These are phyloP conservation scores for Acrocephalus arundinaceus DNA, from an alignment of 2,113 vertebrate genomes.

Conservation along the genomic window DNA sequence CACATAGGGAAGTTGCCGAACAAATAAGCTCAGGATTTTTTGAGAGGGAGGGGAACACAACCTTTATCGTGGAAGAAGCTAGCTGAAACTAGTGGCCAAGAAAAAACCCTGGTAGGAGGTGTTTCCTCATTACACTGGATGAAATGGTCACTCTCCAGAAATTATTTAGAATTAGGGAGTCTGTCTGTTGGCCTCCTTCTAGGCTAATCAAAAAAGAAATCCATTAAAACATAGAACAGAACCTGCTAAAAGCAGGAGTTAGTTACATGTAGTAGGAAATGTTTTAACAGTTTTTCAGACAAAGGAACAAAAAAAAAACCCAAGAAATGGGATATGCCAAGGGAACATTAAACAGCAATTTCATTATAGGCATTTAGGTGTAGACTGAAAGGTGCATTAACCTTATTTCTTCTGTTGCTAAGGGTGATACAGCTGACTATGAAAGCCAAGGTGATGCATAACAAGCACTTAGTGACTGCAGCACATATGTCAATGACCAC, in stretches of 20 bases:
- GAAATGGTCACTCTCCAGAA: not conserved
- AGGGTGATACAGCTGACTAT: not conserved
- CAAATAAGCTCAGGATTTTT: not conserved
- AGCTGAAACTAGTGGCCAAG: not conserved
- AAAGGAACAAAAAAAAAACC: not conserved
- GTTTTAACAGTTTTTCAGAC: not conserved
- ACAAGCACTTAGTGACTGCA: not conserved
- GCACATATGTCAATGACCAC: not conserved
- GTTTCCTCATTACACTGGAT: not conserved
- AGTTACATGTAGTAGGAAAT: not conserved
- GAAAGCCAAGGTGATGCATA: not conserved
- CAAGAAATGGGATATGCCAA: not conserved
- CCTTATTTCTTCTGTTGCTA: not conserved
- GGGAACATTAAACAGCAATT: not conserved
- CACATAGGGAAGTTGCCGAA: not conserved
- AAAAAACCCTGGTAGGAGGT: accelerated
- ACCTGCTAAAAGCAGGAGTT: not conserved
- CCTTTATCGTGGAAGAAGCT: not conserved
- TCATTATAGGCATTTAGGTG: not conserved
- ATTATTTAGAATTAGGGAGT: not conserved
- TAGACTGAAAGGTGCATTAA: not conserved
- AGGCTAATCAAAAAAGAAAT: not conserved
- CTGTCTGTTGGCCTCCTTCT: not conserved
- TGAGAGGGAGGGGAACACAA: not conserved
- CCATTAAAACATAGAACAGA: not conserved